Evolutionary conservation across 37 sponge, comb jelly and placozoan genomes (phyloP).

Genomic region (Axinella damicornis): DNA sequence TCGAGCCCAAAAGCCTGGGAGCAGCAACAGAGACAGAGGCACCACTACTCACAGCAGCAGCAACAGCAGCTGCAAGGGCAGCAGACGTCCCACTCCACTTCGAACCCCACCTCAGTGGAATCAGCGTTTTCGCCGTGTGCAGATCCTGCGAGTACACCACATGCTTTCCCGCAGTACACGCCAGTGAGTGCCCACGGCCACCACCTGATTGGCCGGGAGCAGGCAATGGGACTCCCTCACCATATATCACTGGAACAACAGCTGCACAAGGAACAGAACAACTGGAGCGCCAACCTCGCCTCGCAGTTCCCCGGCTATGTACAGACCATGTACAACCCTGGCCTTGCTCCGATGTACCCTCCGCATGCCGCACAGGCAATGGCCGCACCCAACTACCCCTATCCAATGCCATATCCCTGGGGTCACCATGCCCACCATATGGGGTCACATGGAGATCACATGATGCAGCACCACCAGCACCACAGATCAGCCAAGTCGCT

Average conservation of each 20-base stretch:
- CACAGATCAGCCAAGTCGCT: neutral
- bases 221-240: neutral
- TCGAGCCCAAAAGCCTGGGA: conserved; percentile 38
- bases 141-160: neutral
- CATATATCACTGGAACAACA: neutral
- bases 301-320: conserved; percentile 1
- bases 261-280: neutral
- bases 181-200: too few species aligned
- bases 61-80: neutral
- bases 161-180: too few species aligned
- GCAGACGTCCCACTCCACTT: neutral
- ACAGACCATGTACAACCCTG: conserved; percentile 31
- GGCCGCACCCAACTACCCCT: conserved; percentile 51
- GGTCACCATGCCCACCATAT: conserved; percentile 8
- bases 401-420: conserved; percentile 55
- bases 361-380: conserved; percentile 34
- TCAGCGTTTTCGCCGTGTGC: neutral
- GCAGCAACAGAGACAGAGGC: neutral
- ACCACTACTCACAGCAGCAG: neutral
- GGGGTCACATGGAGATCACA: conserved; percentile 26
- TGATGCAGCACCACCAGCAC: conserved; percentile 26
- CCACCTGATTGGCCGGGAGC: neutral
- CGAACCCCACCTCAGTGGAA: neutral
- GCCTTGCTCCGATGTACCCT: conserved; percentile 36
- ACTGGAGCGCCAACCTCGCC: neutral